Conservation (phyloP, 2,113 vertebrate species). For the Cairina moschata region DNA sequence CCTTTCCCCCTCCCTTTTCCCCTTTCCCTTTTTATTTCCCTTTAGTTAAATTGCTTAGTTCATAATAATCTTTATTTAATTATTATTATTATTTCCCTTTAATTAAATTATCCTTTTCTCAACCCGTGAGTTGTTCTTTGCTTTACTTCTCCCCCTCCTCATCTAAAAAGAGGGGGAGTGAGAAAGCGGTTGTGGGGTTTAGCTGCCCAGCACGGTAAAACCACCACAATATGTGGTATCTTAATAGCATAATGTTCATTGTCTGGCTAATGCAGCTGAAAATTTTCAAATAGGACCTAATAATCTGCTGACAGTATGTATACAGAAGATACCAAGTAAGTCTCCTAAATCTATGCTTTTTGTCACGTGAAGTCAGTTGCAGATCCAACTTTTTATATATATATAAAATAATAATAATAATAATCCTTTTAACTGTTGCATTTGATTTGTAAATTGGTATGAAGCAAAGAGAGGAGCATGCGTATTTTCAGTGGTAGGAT, state of each 20-base stretch:
- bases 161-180: too few relatives aligned
- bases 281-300: neutral
- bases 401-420: too few relatives aligned
- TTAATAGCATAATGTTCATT: neutral
- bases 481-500: neutral
- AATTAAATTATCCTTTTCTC: too few relatives aligned
- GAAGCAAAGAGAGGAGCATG: neutral
- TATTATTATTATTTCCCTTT: too few relatives aligned
- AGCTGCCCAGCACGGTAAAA: too few relatives aligned
- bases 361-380: neutral
- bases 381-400: neutral
- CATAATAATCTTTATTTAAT: too few relatives aligned
- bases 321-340: neutral
- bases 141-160: too few relatives aligned
- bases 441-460: neutral
- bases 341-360: neutral
- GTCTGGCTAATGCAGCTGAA: neutral
- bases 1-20: too few relatives aligned
- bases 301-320: rapidly evolving
- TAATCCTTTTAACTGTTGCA: neutral
- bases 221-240: neutral
- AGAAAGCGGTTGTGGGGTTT: too few relatives aligned
- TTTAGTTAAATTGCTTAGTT: too few relatives aligned
- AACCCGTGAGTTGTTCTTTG: too few relatives aligned
- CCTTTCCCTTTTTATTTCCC: too few relatives aligned